Base-by-base conservation (phyloP, 37 sponge, comb jelly and placozoan species). In the Sycon ciliatum region DNA sequence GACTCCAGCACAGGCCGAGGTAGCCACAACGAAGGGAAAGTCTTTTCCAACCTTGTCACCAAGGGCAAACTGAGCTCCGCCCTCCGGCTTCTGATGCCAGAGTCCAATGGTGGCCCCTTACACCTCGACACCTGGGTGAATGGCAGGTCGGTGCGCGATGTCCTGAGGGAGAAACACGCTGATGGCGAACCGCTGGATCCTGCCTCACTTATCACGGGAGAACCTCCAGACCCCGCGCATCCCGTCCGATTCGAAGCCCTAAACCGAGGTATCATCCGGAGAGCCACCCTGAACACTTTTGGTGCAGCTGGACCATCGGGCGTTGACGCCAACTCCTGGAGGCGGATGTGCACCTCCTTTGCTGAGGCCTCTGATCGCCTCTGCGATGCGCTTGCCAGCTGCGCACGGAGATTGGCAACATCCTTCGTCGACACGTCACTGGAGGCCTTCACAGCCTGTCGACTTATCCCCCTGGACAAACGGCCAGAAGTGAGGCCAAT, bases 381-480 rank as follows among this genome's bases (percentile, higher is more conserved):
- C 0, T 85, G 77, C 46, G 31, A 65, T 30, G 71, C 73, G 18
- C 39, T 80, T 35, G 81, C 86, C 24, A 2, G 27, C 34, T 39
- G 76, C 18, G 73, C 86, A 26, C 69, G 73, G 30, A 32, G 69
- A 3, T 53, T 85, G 27, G 70, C 72, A 32, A 29, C 70, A 11
- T 30, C 37, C 0, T 61, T 65, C 65, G 74, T 85, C 33, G 76
- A 81, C 62, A 81, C 81, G 34, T 6, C 22, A 0, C 34, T 78
- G 11, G 22, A 66, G 11, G 78, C 75, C 2, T 38, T 81, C 33
- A 39, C 67, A 18, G 72, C 85, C 6, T 76, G 77, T 37, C 46
- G 78, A n/a, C 60, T 80, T 23, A 76, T 85, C 33, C 72, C 85
- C 22, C 56, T 80, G 34, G 69, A 85, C 78, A 85, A 80, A 58